These are phyloP conservation scores for Corbicula japonica DNA, from an alignment of 2,888 invertebrate genomes.

Conservation along the genomic window DNA sequence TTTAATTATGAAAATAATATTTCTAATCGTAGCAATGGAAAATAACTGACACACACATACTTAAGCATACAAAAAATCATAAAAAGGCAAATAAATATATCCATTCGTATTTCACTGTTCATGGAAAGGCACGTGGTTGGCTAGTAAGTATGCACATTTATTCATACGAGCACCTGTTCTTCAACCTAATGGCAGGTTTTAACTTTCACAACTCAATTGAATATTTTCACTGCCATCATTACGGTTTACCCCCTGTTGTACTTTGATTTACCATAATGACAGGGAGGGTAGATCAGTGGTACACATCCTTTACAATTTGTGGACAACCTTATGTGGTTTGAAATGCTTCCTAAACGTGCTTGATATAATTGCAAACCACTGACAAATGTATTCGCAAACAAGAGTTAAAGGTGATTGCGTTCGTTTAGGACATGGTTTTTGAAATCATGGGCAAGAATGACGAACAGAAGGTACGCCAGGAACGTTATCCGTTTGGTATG, in stretches of 20 bases:
- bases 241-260: conserved; percentile 12
- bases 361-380: conserved; percentile 29
- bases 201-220: conserved; percentile 31
- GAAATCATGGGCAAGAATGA: too few relatives aligned
- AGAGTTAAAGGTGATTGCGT: conserved; percentile 5
- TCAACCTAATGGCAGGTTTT: conserved; percentile 13
- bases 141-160: too few relatives aligned
- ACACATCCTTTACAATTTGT: conserved; percentile 35
- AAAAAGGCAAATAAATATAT: too few relatives aligned
- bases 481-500: too few relatives aligned
- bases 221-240: conserved; percentile 16
- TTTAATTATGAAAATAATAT: too few relatives aligned
- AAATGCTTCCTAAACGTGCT: conserved; percentile 26
- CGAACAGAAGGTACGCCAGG: too few relatives aligned
- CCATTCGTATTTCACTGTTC: too few relatives aligned
- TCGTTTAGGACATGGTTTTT: conserved; percentile 10
- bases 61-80: too few relatives aligned
- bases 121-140: too few relatives aligned
- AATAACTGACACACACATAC: too few relatives aligned
- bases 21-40: too few relatives aligned
- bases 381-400: conserved; percentile 6
- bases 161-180: conserved; percentile 36
- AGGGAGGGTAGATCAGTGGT: conserved; percentile 8
- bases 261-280: conserved; percentile 22
- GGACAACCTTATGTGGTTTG: conserved; percentile 9